Evolutionary conservation across 2,113 vertebrate species (phyloP), one percentile per base, ranked within the genome.

Genomic region (Elephantulus edwardii): DNA sequence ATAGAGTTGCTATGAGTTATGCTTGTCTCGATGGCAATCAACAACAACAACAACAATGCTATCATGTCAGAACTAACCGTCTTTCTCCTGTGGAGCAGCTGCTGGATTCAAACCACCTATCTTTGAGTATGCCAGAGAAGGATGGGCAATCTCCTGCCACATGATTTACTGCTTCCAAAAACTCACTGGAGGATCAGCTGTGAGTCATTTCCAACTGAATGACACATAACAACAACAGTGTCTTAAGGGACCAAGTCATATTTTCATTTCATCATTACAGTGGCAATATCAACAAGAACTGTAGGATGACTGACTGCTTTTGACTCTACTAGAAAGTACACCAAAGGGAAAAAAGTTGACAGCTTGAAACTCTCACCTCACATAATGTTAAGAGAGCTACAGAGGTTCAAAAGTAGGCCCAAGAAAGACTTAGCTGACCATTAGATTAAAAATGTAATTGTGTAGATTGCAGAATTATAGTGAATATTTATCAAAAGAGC

Each of bases 401-500:
- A 77, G 70, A 70, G 30, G n/a, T 90, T 81, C 13, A 5, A 33
- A 90, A 80, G 62, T 75, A 7, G 48, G 66, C 79, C 56, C 40
- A 90, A 87, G 66, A 71, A 33, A 10, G 70, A 64, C 44, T 38
- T 50, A 48, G 17, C 42, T 70, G 44, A 92, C 50, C 87, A 89
- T 42, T 9, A 86, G 19, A 72, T 10, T 30, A 35, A 85, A 82
- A 86, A 70, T 89, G 79, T 92, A 93, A 87, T 70, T 90, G 56
- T 80, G 17, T 22, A 87, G 58, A 71, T 48, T 84, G 35, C 2
- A 84, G 38, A 79, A 75, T 30, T 93, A 75, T 2, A 74, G 30
- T 83, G 28, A 48, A 92, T 92, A 50, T 46, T 93, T 72, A 93
- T 70, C 54, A 92, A 22, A n/a, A 83, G 66, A 33, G 12, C 8